A percentile compares a stretch with the other conserved stretches of the same genome.
Conservation (phyloP, 2,888 invertebrate genomes). For the Dryadula phaetusa region DNA sequence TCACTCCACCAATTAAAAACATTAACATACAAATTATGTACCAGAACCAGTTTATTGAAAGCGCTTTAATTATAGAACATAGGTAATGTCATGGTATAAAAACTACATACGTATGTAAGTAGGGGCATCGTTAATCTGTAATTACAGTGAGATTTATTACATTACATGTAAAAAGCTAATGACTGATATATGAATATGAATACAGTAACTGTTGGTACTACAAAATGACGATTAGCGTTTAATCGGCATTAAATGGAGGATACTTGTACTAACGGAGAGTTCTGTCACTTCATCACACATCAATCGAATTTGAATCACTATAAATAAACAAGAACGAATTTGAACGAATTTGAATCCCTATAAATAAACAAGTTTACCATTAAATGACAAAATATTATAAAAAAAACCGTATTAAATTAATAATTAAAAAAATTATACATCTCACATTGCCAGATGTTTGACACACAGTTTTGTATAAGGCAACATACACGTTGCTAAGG, state of each 20-base stretch:
- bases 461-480: too few relatives aligned
- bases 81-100: constrained; percentile 5
- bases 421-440: too few relatives aligned
- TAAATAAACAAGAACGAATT: too few relatives aligned
- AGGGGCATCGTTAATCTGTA: constrained; percentile 21
- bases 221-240: neutral
- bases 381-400: too few relatives aligned
- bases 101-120: constrained; percentile 10
- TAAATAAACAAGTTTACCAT: too few relatives aligned
- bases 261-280: too few relatives aligned
- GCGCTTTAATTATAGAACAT: constrained; percentile 9
- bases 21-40: constrained; percentile 10
- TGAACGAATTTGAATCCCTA: too few relatives aligned
- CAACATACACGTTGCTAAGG: too few relatives aligned
- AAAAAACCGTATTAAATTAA: too few relatives aligned
- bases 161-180: constrained; percentile 19
- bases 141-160: constrained; percentile 23
- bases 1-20: neutral
- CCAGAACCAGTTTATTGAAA: constrained; percentile 16
- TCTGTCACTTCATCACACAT: too few relatives aligned
- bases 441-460: too few relatives aligned
- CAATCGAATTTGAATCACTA: too few relatives aligned
- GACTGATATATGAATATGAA: constrained; percentile 11
- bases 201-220: neutral
- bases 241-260: neutral